These are phyloP conservation scores for Idaea biselata DNA, from an alignment of 2,888 invertebrate genomes.

Conservation along the genomic window DNA sequence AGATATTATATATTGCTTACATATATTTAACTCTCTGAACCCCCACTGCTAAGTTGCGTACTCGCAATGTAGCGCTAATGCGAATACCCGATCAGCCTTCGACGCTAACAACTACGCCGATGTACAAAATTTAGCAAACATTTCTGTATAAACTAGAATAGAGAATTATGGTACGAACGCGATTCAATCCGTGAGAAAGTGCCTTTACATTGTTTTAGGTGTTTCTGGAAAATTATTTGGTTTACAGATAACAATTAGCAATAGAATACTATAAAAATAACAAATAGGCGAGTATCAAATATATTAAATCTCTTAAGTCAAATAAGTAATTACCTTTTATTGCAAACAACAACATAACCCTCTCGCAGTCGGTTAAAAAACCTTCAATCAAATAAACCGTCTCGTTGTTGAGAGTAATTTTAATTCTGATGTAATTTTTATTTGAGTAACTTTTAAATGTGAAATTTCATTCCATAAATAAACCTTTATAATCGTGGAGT, in stretches of 20 bases:
- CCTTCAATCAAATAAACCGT: too few species aligned
- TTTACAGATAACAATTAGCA: background rate
- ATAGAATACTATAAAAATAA: background rate
- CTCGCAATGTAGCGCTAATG: constrained; percentile 49
- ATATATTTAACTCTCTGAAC: background rate
- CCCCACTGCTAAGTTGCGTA: background rate
- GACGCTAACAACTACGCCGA: constrained; percentile 1
- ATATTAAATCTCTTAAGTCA: too few species aligned
- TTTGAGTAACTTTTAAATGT: too few species aligned
- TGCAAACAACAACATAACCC: too few species aligned
- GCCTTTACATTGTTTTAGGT: background rate
- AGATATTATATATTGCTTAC: too few species aligned
- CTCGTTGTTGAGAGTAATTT: too few species aligned
- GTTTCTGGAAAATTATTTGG: background rate
- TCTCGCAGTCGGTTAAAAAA: too few species aligned
- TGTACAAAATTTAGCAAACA: constrained; percentile 15
- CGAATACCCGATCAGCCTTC: constrained; percentile 48
- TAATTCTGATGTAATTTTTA: too few species aligned
- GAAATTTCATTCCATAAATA: too few species aligned
- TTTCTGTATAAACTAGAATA: background rate
- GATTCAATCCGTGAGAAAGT: background rate
- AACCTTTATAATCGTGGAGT: too few species aligned
- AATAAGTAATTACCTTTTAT: too few species aligned
- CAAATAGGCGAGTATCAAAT: too few species aligned
- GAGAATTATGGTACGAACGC: background rate